phyloP scores from a whole-genome alignment of 2,888 invertebrate species.

The Andrena trimmerana region DNA sequence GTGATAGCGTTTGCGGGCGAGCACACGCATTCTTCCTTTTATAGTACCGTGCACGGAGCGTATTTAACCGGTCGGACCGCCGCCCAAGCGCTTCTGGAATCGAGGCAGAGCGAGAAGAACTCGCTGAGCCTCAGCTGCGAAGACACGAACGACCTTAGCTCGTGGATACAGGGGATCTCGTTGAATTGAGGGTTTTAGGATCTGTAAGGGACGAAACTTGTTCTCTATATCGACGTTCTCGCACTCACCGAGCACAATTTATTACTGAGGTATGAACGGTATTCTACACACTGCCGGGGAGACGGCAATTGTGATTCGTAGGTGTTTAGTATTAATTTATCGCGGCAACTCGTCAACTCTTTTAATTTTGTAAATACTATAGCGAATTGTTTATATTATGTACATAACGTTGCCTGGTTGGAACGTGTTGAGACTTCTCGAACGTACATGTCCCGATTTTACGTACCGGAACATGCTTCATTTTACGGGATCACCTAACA shows the following conservation, averaged over 20 bases:
- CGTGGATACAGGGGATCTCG: constrained; percentile 95
- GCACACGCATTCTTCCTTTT: constrained; percentile 97
- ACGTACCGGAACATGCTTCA: constrained; percentile 30
- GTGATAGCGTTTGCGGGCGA: constrained; percentile 93
- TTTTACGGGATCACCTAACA: constrained; percentile 46
- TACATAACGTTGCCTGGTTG: constrained; percentile 68
- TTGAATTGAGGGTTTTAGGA: constrained; percentile 86
- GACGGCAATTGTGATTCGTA: constrained; percentile 61
- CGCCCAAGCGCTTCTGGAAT: constrained; percentile 89
- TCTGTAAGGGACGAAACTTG: not conserved
- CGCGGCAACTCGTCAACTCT: constrained; percentile 34
- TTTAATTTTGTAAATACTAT: constrained; percentile 71
- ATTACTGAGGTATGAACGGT: constrained; percentile 34
- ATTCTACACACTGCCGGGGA: constrained; percentile 38
- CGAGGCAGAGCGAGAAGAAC: constrained; percentile 87
- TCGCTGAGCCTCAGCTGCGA: constrained; percentile 91
- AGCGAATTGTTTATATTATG: constrained; percentile 63
- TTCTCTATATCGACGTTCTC: constrained; percentile 36
- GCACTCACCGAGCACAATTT: constrained; percentile 57
- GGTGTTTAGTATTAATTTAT: constrained; percentile 43
- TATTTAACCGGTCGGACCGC: constrained; percentile 94
- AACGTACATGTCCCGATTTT: constrained; percentile 39
- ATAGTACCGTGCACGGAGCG: constrained; percentile 98
- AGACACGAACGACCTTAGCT: constrained; percentile 92
- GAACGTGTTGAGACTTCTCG: constrained; percentile 50